Conservation (phyloP, 2,888 invertebrate genomes). For the Neuroscelio doddi region DNA sequence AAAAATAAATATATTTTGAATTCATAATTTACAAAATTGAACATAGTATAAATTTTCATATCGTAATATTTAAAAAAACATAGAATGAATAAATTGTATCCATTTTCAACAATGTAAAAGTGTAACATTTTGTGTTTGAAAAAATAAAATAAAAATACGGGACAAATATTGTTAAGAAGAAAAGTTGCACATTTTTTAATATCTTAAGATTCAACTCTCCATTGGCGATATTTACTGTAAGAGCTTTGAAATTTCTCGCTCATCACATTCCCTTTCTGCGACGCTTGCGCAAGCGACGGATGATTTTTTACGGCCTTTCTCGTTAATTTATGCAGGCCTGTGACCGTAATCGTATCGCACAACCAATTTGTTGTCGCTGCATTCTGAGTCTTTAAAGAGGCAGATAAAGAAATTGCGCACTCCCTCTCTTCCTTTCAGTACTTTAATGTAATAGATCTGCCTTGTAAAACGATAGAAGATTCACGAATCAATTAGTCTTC, state of each 20-base stretch:
- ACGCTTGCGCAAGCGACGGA: constrained; percentile 31
- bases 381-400: constrained; percentile 20
- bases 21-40: no score
- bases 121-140: no score
- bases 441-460: constrained; percentile 37
- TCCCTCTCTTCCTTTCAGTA: constrained; percentile 21
- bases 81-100: no score
- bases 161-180: background rate
- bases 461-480: constrained; percentile 44
- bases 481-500: constrained; percentile 41
- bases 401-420: constrained; percentile 39
- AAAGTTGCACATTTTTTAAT: background rate
- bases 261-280: constrained; percentile 7
- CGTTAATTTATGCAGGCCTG: constrained; percentile 39
- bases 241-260: constrained; percentile 16
- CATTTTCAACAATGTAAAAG: no score
- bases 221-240: constrained; percentile 13
- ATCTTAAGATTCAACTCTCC: no score
- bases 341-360: constrained; percentile 38
- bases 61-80: no score
- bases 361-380: constrained; percentile 44
- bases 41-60: no score
- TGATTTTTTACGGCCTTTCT: constrained; percentile 38
- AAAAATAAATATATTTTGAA: no score
- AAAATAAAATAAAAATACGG: no score